Evolutionary conservation across 2,888 invertebrate species (phyloP).

Genomic region (Orthonychiurus folsomi): DNA sequence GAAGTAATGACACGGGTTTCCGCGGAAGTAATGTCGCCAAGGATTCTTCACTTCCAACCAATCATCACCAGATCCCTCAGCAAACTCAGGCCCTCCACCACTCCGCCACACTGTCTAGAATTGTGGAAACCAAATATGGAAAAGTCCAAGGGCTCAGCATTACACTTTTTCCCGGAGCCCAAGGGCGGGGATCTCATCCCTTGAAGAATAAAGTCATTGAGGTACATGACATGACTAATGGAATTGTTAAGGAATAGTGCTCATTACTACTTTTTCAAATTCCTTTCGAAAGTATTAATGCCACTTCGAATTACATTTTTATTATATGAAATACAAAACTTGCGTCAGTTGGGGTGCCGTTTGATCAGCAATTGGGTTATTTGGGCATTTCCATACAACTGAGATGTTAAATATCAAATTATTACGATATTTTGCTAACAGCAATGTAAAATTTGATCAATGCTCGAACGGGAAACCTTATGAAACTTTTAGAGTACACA

Average conservation of each 20-base stretch:
- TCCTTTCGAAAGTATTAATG: too few relatives aligned
- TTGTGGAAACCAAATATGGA: conserved; percentile 69
- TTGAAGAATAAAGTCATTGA: conserved; percentile 39
- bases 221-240: conserved; percentile 22
- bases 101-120: conserved; percentile 50
- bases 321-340: too few relatives aligned
- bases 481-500: too few relatives aligned
- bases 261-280: neutral
- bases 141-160: conserved; percentile 37
- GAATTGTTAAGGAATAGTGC: neutral
- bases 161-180: conserved; percentile 27
- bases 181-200: conserved; percentile 22
- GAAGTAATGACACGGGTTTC: neutral
- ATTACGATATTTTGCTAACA: too few relatives aligned
- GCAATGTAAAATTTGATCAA: too few relatives aligned
- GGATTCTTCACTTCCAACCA: neutral
- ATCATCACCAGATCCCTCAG: neutral
- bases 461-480: too few relatives aligned
- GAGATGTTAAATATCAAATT: too few relatives aligned
- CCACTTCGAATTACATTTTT: too few relatives aligned
- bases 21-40: neutral
- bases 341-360: too few relatives aligned
- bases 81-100: conserved; percentile 1
- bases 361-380: too few relatives aligned
- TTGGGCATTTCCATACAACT: too few relatives aligned